Evolutionary conservation across 2,888 invertebrate genomes (phyloP).

Genomic region (Agapostemon virescens): DNA sequence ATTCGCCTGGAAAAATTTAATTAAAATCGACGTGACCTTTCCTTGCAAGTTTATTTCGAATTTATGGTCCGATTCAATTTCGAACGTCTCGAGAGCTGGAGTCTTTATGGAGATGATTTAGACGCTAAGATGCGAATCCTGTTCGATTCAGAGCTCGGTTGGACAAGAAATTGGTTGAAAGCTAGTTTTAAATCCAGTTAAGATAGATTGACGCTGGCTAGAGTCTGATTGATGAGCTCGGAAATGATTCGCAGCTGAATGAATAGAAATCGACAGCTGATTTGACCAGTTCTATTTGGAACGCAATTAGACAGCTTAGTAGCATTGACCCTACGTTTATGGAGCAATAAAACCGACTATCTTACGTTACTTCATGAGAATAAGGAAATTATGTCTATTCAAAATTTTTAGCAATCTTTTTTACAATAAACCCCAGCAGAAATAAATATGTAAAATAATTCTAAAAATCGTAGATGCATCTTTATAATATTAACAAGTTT

Average conservation of each 20-base stretch:
- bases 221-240: background rate
- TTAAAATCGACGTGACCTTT: too few relatives aligned
- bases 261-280: background rate
- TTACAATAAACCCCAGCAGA: too few relatives aligned
- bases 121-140: background rate
- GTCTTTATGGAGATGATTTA: background rate
- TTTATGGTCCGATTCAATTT: background rate
- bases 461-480: too few relatives aligned
- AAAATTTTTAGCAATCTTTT: too few relatives aligned
- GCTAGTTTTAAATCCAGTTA: background rate
- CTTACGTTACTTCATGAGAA: too few relatives aligned
- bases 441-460: too few relatives aligned
- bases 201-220: background rate
- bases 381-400: too few relatives aligned
- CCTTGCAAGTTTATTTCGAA: slow-evolving; percentile 1
- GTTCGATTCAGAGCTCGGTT: background rate
- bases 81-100: background rate
- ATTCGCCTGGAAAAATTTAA: too few relatives aligned
- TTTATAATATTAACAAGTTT: too few relatives aligned
- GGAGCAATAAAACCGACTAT: too few relatives aligned
- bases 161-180: background rate
- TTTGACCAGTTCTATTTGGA: background rate
- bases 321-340: background rate
- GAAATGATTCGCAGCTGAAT: background rate
- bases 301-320: background rate